A percentile compares a stretch with the other conserved stretches of the same genome.
These are phyloP conservation scores for Bellardia bayeri DNA, from an alignment of 2,888 invertebrate genomes.

Conservation along the genomic window DNA sequence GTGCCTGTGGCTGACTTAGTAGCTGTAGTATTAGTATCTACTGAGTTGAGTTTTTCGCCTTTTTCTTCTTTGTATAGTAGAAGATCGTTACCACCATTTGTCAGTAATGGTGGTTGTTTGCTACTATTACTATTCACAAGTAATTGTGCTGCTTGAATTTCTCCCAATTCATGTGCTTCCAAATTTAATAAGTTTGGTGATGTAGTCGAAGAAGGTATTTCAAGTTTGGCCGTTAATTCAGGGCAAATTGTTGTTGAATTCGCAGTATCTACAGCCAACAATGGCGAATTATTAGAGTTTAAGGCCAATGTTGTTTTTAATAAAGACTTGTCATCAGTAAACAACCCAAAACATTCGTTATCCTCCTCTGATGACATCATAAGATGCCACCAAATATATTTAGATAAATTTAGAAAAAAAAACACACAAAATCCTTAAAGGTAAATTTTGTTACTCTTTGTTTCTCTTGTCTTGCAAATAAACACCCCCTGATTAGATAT, in stretches of 20 bases:
- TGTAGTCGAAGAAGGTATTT: conserved; percentile 65
- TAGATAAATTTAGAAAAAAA: conserved; percentile 20
- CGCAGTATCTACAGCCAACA: conserved; percentile 12
- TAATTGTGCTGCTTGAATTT: conserved; percentile 65
- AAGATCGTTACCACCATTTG: conserved; percentile 59
- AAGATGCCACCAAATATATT: conserved; percentile 87
- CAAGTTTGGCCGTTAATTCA: conserved; percentile 56
- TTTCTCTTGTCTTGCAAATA: conserved; percentile 6
- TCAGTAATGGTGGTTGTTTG: conserved; percentile 90
- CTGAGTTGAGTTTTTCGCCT: conserved; percentile 86
- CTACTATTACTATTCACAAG: conserved; percentile 88
- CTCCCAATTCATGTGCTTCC: conserved; percentile 55
- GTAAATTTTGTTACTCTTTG: conserved; percentile 12
- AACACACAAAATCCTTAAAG: conserved; percentile 42
- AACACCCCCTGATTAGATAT: conserved; percentile 35
- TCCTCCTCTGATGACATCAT: conserved; percentile 99
- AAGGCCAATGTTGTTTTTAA: conserved; percentile 88
- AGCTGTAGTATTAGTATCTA: conserved; percentile 84
- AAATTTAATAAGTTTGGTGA: conserved; percentile 55
- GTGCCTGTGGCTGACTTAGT: conserved; percentile 83
- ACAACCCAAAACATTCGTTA: conserved; percentile 96
- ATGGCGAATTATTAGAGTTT: conserved; percentile 63
- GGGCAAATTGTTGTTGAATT: conserved; percentile 42
- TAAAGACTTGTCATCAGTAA: conserved; percentile 94
- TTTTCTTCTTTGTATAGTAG: conserved; percentile 57